phyloP scores from a whole-genome alignment of 2,113 vertebrate genomes.

The Nymphicus hollandicus region DNA sequence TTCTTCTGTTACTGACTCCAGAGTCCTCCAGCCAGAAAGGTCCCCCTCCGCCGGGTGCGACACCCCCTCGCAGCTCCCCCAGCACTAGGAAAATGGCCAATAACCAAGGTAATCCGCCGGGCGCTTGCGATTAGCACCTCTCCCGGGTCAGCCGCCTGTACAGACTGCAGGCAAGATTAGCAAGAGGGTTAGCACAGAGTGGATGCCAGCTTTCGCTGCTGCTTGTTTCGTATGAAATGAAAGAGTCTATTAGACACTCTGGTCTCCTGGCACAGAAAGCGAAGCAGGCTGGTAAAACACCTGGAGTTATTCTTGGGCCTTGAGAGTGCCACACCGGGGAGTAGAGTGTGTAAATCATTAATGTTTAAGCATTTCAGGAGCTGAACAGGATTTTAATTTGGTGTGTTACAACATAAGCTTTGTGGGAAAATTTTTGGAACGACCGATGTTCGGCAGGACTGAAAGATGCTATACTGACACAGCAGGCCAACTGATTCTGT shows the following conservation, averaged over 20 bases:
- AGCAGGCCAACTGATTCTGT: background rate
- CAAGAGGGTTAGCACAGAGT: background rate
- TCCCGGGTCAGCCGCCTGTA: background rate
- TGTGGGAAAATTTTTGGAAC: slow-evolving; percentile 20
- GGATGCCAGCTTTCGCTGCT: background rate
- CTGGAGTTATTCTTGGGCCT: slow-evolving; percentile 42
- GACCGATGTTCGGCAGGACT: background rate
- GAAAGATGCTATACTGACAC: background rate
- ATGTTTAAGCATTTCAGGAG: slow-evolving; percentile 35
- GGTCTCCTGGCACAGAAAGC: background rate
- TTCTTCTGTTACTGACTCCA: slow-evolving; percentile 69
- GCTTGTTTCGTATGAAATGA: background rate
- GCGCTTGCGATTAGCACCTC: background rate
- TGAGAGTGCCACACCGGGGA: background rate
- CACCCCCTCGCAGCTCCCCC: slow-evolving; percentile 70
- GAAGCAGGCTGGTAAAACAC: slow-evolving; percentile 43
- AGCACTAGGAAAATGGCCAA: slow-evolving; percentile 68
- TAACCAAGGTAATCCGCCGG: slow-evolving; percentile 62
- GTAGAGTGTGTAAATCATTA: background rate
- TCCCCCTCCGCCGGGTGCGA: slow-evolving; percentile 43
- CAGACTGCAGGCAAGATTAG: background rate
- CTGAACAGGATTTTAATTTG: slow-evolving; percentile 31
- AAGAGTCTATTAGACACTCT: background rate
- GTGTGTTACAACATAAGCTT: background rate
- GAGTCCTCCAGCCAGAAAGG: slow-evolving; percentile 70